These are phyloP conservation scores for Oenanthe melanoleuca DNA, from an alignment of 2,113 vertebrate genomes.

Conservation along the genomic window DNA sequence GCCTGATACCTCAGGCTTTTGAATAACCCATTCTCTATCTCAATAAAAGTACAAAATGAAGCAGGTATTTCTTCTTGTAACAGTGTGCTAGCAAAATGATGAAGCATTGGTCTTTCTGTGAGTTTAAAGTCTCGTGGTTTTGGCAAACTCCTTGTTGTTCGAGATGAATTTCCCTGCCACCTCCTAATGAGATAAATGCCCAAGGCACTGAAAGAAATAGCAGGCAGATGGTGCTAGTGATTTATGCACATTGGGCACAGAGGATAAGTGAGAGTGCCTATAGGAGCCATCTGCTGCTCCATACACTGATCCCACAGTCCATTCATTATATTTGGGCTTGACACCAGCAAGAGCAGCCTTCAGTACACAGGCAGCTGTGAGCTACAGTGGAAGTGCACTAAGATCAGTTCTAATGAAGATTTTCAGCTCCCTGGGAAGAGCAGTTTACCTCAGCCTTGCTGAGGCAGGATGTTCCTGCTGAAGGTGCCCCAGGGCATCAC, in stretches of 20 bases:
- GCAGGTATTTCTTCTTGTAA: background rate
- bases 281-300: background rate
- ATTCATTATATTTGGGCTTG: background rate
- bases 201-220: background rate
- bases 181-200: background rate
- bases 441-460: background rate
- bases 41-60: background rate
- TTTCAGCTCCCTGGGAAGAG: background rate
- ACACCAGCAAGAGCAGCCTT: background rate
- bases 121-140: background rate
- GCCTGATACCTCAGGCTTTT: background rate
- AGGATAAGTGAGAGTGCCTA: background rate
- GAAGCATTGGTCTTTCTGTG: background rate
- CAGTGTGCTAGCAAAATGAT: background rate
- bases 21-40: background rate
- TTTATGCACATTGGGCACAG: background rate
- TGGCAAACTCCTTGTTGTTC: background rate
- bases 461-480: background rate
- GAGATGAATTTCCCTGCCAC: background rate
- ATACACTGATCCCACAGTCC: background rate
- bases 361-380: accelerated
- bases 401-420: background rate
- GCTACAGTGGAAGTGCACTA: background rate
- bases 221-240: constrained; percentile 60
- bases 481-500: background rate